phyloP scores from a whole-genome alignment of 2,888 invertebrate species.

The Oasisia sp. region DNA sequence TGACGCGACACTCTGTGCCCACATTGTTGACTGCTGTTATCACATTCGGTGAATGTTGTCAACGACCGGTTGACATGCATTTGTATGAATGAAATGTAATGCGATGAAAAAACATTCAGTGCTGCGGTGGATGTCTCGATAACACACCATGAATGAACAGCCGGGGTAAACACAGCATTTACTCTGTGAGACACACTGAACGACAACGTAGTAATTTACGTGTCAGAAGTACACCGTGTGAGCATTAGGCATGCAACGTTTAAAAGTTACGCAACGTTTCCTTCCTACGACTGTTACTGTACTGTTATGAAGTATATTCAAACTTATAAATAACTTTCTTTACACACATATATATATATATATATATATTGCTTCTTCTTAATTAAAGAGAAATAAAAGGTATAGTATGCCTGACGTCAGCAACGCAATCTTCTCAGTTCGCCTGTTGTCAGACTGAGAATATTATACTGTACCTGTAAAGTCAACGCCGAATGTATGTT shows the following conservation, averaged over 20 bases:
- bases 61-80: background rate
- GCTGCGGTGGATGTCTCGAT: background rate
- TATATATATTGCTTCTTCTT: background rate
- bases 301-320: background rate
- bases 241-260: background rate
- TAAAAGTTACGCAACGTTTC: background rate
- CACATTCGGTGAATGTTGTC: background rate
- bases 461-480: too few relatives aligned
- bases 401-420: too few relatives aligned
- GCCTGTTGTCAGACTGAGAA: too few relatives aligned
- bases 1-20: background rate
- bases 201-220: background rate
- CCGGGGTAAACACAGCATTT: background rate
- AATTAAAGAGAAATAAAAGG: too few relatives aligned
- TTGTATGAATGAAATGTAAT: background rate
- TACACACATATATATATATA: too few relatives aligned
- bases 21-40: background rate
- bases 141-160: background rate
- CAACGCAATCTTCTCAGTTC: too few relatives aligned
- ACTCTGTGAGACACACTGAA: background rate
- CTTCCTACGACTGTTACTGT: background rate
- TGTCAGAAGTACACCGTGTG: background rate
- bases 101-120: background rate
- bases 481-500: too few relatives aligned
- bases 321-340: background rate